A percentile compares a stretch with the other conserved stretches of the same genome.
Conservation (phyloP, 2,888 invertebrate genomes). For the Opisthograptis luteolata region DNA sequence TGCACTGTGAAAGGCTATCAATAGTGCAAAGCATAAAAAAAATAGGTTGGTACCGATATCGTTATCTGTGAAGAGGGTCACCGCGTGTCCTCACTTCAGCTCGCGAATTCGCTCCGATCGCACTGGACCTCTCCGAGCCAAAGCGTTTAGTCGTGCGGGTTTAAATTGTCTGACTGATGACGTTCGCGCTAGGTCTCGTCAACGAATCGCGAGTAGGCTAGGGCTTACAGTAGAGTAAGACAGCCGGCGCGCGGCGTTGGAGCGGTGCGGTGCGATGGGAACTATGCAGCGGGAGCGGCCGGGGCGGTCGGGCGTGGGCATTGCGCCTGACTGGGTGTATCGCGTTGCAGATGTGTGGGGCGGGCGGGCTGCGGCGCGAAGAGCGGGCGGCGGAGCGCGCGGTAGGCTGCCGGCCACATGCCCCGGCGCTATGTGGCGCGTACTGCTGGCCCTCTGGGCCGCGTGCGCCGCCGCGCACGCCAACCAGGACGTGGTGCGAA, state of each 20-base stretch:
- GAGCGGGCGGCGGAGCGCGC: slow-evolving; percentile 69
- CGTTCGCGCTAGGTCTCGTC: slow-evolving; percentile 54
- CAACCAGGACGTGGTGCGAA: slow-evolving; percentile 87
- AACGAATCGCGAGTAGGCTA: slow-evolving; percentile 54
- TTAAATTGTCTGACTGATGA: slow-evolving; percentile 44
- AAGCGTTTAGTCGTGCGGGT: slow-evolving; percentile 64
- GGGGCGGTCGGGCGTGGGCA: slow-evolving; percentile 62
- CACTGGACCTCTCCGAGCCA: slow-evolving; percentile 79
- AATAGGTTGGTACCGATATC: slow-evolving; percentile 73
- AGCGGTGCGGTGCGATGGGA: slow-evolving; percentile 80
- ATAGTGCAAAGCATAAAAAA: slow-evolving; percentile 37
- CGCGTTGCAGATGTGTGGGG: slow-evolving; percentile 80
- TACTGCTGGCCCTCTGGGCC: slow-evolving; percentile 84
- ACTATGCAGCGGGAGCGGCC: slow-evolving; percentile 60
- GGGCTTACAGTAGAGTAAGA: slow-evolving; percentile 48
- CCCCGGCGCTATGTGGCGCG: slow-evolving; percentile 82
- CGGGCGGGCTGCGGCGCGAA: slow-evolving; percentile 64
- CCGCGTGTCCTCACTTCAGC: slow-evolving; percentile 67
- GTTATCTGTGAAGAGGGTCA: slow-evolving; percentile 67
- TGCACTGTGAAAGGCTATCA: slow-evolving; percentile 6
- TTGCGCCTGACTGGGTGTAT: slow-evolving; percentile 78
- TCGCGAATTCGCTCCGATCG: slow-evolving; percentile 79
- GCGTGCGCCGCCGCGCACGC: slow-evolving; percentile 82
- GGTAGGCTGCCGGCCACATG: slow-evolving; percentile 79
- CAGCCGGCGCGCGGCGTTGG: slow-evolving; percentile 62